A percentile compares a stretch with the other conserved stretches of the same genome.
Evolutionary conservation across 2,888 invertebrate species (phyloP).

Genomic region (Latrodectus hesperus): DNA sequence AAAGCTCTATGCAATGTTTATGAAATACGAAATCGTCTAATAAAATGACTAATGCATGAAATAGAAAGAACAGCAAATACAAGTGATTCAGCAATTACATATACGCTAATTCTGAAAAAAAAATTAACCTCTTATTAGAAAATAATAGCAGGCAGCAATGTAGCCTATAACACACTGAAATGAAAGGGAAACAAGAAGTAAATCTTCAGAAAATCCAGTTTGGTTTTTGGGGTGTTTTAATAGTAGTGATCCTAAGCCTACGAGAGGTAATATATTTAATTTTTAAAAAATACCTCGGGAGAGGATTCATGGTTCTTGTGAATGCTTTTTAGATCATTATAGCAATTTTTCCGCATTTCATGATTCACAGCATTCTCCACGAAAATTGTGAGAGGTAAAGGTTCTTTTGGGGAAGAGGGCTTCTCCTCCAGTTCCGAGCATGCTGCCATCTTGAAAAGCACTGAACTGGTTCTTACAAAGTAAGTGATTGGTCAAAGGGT

Average conservation of each 20-base stretch:
- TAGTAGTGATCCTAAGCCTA: constrained; percentile 46
- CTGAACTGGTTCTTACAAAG: constrained; percentile 46
- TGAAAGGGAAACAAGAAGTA: background rate
- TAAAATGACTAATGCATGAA: background rate
- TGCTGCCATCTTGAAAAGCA: constrained; percentile 68
- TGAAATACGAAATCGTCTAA: too few relatives aligned
- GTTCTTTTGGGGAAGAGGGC: constrained; percentile 54
- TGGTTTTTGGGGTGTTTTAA: constrained; percentile 36
- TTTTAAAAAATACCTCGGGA: constrained; percentile 28
- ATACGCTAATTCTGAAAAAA: background rate
- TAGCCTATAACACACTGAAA: background rate
- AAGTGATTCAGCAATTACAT: background rate
- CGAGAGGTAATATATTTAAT: constrained; percentile 14
- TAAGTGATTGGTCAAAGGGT: constrained; percentile 38
- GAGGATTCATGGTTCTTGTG: constrained; percentile 35
- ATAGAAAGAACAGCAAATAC: background rate
- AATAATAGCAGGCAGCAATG: background rate
- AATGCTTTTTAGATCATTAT: constrained; percentile 28
- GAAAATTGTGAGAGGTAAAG: constrained; percentile 34
- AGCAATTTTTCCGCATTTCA: constrained; percentile 44
- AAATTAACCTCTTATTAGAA: background rate
- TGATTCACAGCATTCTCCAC: constrained; percentile 37
- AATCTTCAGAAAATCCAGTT: background rate
- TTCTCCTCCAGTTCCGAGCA: constrained; percentile 61
- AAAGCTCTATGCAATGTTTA: too few relatives aligned